Percentiles rank a stretch among this genome's conserved stretches.
These are phyloP conservation scores for Amphimallon solstitiale DNA, from an alignment of 2,888 invertebrate genomes.

Conservation along the genomic window DNA sequence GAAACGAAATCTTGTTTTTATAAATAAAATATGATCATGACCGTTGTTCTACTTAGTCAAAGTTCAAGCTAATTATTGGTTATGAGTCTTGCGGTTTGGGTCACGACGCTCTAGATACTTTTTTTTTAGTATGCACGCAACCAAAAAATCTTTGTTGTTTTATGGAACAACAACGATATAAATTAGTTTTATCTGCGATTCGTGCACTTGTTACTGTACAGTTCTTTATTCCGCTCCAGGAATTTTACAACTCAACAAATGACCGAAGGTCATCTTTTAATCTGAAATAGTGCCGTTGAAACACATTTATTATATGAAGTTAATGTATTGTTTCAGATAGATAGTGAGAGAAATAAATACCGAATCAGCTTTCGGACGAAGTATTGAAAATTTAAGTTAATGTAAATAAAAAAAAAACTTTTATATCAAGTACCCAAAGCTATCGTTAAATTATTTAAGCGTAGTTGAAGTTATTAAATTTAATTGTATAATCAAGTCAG, in stretches of 20 bases:
- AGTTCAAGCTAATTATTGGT: conserved; percentile 45
- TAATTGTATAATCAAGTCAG: too few relatives aligned
- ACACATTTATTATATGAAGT: conserved; percentile 2
- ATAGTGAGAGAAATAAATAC: background rate
- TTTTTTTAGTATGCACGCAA: conserved; percentile 10
- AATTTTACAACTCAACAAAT: background rate
- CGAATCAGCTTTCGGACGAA: too few relatives aligned
- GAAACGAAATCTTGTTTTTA: conserved; percentile 38
- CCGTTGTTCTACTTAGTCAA: conserved; percentile 44
- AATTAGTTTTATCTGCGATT: conserved; percentile 21
- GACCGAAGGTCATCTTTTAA: background rate
- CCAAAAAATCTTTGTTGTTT: too few relatives aligned
- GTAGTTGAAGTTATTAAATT: too few relatives aligned
- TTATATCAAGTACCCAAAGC: too few relatives aligned
- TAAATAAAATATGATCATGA: conserved; percentile 41
- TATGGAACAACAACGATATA: conserved; percentile 6
- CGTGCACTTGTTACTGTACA: conserved; percentile 5
- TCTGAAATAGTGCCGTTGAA: background rate
- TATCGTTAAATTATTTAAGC: too few relatives aligned
- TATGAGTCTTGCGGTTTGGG: conserved; percentile 18
- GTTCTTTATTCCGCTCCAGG: background rate
- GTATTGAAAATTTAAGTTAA: too few relatives aligned
- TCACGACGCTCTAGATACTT: conserved; percentile 31
- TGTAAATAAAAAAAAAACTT: too few relatives aligned
- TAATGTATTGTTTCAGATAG: background rate